Percentiles rank a stretch among this genome's conserved stretches.
Conservation (phyloP, 2,113 vertebrate species). For the Herpetotheres cachinnans region DNA sequence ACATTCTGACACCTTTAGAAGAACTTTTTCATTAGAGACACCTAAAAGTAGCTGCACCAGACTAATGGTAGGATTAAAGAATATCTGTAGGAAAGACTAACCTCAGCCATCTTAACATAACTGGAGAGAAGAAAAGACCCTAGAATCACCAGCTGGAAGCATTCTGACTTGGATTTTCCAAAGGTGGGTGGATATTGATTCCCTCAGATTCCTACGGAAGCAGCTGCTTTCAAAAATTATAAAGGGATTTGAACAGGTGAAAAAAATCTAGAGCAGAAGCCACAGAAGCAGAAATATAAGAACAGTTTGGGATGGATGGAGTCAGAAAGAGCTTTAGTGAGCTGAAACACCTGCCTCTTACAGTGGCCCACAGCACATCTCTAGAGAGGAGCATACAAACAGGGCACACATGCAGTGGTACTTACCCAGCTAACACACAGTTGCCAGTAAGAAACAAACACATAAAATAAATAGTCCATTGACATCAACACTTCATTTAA, state of each 20-base stretch:
- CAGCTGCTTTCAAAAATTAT: background rate
- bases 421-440: background rate
- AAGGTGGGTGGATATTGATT: background rate
- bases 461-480: background rate
- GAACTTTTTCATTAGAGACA: background rate
- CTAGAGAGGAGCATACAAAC: background rate
- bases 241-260: background rate
- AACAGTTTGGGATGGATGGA: fast-evolving
- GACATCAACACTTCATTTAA: background rate
- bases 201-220: background rate
- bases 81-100: background rate
- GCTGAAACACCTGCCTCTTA: background rate
- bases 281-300: background rate
- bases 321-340: background rate
- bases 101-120: background rate
- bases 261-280: background rate
- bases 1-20: background rate
- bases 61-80: background rate
- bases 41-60: background rate
- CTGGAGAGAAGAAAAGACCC: background rate
- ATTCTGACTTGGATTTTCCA: background rate
- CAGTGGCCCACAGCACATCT: background rate
- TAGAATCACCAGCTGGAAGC: background rate
- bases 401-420: background rate
- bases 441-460: background rate